Evolutionary conservation across 2,113 vertebrate species (phyloP), one percentile per base, ranked within the genome.

Genomic region (Cheilinus undulatus): DNA sequence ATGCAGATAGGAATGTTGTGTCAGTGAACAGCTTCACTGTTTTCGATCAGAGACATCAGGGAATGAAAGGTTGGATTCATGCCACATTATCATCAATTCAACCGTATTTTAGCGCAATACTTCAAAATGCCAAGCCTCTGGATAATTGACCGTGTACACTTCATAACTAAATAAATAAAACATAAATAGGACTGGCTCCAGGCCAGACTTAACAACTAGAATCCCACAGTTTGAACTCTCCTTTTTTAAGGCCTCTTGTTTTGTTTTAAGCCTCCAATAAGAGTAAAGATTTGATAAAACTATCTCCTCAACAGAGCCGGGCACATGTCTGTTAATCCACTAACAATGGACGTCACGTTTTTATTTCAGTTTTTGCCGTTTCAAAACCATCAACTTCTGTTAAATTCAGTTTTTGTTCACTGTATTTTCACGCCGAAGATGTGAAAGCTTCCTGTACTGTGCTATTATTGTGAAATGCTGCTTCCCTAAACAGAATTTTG

Each of bases 111-210:
- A 70, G 23, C 51, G 63, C 57, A 32, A 42, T 54, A 48, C 26
- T 73, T 65, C 15, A 66, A 54, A 79, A 62, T 42, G 3, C 36
- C 43, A 64, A 57, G 36, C 19, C 26, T 78, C 53, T 52, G 53
- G 23, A 59, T 78, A 58, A 62, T 62, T 76, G 51, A 73, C 8
- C 32, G 20, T 75, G 67, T 58, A 62, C 56, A 32, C 32, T 67
- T 66, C 42, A 73, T 75, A 66, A 82, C 50, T 43, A 69, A 68
- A 86, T 73, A 87, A 81, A 84, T 79, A 84, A 67, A 22, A 52
- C 56, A 82, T 82, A 89, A 80, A 88, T 84, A 87, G 30, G 6
- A 32, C 84, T 73, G 80, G 81, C 86, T 86, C 84, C 89, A 84
- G 86, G 86, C 83, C 83, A 84, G 48, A 71, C 40, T 71, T 56